These are phyloP conservation scores for Clarias macrocephalus DNA, from an alignment of 2,113 vertebrate genomes.

Conservation along the genomic window DNA sequence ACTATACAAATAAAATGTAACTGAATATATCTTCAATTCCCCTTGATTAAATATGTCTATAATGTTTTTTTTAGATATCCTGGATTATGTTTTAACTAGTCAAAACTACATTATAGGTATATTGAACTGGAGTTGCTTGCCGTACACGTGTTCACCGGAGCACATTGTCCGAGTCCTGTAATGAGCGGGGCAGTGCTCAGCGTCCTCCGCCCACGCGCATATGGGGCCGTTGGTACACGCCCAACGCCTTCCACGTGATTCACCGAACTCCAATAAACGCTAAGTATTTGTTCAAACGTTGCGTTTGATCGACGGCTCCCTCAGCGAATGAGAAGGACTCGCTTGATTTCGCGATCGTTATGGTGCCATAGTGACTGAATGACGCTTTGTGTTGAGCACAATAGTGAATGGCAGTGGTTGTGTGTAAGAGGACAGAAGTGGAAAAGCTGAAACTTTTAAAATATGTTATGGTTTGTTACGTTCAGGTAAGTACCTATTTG, in stretches of 20 bases:
- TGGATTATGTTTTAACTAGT: no score
- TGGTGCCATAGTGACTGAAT: constrained; percentile 77
- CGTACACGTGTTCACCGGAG: not conserved
- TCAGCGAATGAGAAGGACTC: constrained; percentile 53
- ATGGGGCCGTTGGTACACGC: not conserved
- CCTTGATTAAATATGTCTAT: no score
- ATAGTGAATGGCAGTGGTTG: constrained; percentile 55
- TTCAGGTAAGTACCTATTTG: constrained; percentile 47
- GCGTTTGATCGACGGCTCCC: constrained; percentile 34
- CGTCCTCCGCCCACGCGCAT: not conserved
- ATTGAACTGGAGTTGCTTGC: no score
- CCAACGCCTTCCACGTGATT: constrained; percentile 12
- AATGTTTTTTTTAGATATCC: no score
- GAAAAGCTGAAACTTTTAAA: constrained; percentile 6
- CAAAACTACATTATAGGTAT: no score
- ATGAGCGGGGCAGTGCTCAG: not conserved
- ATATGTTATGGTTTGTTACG: not conserved
- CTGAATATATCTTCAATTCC: no score
- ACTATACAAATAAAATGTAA: no score
- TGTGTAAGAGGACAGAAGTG: not conserved
- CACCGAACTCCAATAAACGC: constrained; percentile 62
- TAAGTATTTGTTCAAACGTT: constrained; percentile 63
- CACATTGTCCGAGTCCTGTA: not conserved
- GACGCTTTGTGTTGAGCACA: constrained; percentile 70
- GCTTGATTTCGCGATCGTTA: constrained; percentile 61